Percentiles rank a stretch among this genome's conserved stretches.
phyloP scores from a whole-genome alignment of 37 sponge, comb jelly and placozoan species.

The Oopsacas minuta region DNA sequence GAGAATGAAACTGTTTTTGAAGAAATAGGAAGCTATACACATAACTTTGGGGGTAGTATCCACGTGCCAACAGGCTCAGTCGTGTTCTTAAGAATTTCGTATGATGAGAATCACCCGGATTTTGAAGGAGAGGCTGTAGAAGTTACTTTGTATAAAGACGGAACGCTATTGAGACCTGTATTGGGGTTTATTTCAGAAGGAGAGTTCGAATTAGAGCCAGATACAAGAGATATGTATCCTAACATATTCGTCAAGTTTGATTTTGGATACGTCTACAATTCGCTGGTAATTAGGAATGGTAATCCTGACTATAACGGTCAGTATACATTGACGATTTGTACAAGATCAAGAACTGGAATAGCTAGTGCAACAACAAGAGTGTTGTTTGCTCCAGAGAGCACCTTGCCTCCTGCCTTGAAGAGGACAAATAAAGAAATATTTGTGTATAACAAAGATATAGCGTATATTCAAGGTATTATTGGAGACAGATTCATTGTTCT shows the following conservation, averaged over 20 bases:
- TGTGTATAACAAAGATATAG: background rate
- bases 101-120: background rate
- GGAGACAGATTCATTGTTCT: background rate
- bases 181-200: background rate
- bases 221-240: background rate
- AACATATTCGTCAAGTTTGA: background rate
- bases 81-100: background rate
- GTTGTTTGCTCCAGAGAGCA: background rate
- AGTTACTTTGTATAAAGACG: background rate
- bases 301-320: background rate
- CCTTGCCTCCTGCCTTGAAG: background rate
- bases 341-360: background rate
- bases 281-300: background rate
- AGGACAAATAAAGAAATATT: background rate
- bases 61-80: background rate
- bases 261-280: background rate
- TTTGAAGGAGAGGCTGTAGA: background rate
- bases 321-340: background rate
- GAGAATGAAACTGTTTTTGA: background rate
- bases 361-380: background rate
- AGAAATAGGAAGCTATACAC: background rate
- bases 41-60: background rate
- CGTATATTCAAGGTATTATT: background rate
- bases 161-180: background rate
- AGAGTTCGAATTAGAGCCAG: background rate